Base-by-base conservation (phyloP, 2,113 vertebrate species). In the Arvicanthis niloticus region DNA sequence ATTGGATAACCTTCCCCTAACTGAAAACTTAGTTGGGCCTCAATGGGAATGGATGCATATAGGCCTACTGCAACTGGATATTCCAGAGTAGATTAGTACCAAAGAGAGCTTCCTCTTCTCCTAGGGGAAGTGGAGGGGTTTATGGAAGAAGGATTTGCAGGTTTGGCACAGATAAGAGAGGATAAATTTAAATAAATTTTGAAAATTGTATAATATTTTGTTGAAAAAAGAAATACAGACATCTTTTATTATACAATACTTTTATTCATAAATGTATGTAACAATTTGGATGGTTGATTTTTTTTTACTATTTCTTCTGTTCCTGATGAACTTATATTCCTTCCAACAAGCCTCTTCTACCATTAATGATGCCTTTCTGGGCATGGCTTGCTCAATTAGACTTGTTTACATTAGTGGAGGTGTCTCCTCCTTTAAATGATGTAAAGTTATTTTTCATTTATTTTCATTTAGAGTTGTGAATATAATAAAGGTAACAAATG, bases 391-490 rank as follows among this genome's bases (percentile, higher is more conserved):
- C 31, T 80, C 5, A 15, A 60, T 60, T 40, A 60, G 37, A 84
- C 5, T 60, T 60, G 37, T 9, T 62, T 62, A 24, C 7, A 9
- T 42, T 13, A 60, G 24, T 42, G 22, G 11, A 13, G 24, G n/a
- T 3, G 65, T 60, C 31, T 48, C 40, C 4, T 70, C 21, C 45
- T 88, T n/a, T 53, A 42, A 42, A 75, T 88, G 76, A 53, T 42
- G 37, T n/a, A 75, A 88, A 76, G 53, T 62, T 82, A 65, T 87
- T 88, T 81, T 56, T 70, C 12, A 65, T 89, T 92, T 93, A 93
- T 90, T 93, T 95, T 77, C 67, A 15, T 21, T 90, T 91, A 95
- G 37, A 84, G 21, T 78, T 75, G 40, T 84, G 60, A 90, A 16
- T 21, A 15, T 84, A 84, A 58, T 26, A 48, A 22, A 48, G 13